These are phyloP conservation scores for Bostrychus sinensis DNA, from an alignment of 2,113 vertebrate genomes.

Conservation along the genomic window DNA sequence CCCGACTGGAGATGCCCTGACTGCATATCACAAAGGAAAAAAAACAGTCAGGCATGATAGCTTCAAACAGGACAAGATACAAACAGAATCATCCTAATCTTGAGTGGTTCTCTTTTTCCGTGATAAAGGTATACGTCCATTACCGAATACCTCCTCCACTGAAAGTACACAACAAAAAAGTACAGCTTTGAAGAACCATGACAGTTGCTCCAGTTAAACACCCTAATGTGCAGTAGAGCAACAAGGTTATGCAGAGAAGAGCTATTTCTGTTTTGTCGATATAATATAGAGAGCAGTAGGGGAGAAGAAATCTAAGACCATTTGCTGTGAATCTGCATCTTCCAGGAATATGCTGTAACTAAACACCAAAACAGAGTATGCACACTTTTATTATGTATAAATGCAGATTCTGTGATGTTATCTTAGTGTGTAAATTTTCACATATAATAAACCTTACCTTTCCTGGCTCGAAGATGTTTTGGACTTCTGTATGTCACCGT, in stretches of 20 bases:
- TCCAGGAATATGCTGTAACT: slow-evolving; percentile 43
- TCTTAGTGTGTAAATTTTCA: not conserved
- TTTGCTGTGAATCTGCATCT: slow-evolving; percentile 5
- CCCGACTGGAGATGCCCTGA: slow-evolving; percentile 75
- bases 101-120: not conserved
- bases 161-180: slow-evolving; percentile 16
- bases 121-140: not conserved
- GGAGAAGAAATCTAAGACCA: slow-evolving; percentile 36
- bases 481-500: slow-evolving; percentile 38
- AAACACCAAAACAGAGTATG: slow-evolving; percentile 13
- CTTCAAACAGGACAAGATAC: not conserved
- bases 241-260: slow-evolving; percentile 5
- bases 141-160: not conserved
- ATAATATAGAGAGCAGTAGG: slow-evolving; percentile 7
- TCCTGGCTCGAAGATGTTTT: slow-evolving; percentile 48
- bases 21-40: slow-evolving; percentile 60
- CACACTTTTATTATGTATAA: slow-evolving; percentile 14
- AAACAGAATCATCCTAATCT: not conserved
- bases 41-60: slow-evolving; percentile 1
- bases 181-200: not conserved
- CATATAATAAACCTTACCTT: slow-evolving; percentile 50
- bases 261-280: slow-evolving; percentile 40
- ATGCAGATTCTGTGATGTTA: not conserved
- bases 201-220: not conserved
- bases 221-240: slow-evolving; percentile 15